A percentile compares a stretch with the other conserved stretches of the same genome.
phyloP scores from a whole-genome alignment of 2,113 vertebrate species.

The Recurvirostra avosetta region DNA sequence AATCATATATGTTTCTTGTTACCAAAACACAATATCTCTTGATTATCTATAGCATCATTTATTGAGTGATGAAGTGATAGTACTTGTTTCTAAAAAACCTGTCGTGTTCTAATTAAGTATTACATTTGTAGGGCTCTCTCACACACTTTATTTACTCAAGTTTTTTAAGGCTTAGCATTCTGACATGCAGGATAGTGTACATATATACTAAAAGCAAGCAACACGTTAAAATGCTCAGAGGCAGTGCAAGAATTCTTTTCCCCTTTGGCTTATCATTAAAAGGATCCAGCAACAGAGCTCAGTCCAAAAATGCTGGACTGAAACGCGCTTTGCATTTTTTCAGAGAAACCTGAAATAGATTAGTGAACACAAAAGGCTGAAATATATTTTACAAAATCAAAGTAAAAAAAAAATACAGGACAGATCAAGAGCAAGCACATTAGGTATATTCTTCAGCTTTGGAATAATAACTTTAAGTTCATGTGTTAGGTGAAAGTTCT shows the following conservation, averaged over 20 bases:
- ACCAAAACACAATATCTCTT: conserved; percentile 26
- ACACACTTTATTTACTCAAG: conserved; percentile 24
- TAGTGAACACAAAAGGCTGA: background rate
- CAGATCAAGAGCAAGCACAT: background rate
- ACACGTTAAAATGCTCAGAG: background rate
- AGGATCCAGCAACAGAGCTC: background rate
- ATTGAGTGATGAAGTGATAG: background rate
- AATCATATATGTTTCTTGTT: background rate
- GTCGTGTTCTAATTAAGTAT: conserved; percentile 31
- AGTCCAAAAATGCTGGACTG: background rate
- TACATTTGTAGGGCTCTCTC: background rate
- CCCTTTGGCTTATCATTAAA: background rate
- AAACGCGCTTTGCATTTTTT: background rate
- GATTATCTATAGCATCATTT: conserved; percentile 26
- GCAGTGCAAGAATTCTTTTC: background rate
- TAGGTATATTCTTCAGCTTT: background rate
- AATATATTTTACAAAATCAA: background rate
- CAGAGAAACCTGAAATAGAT: background rate
- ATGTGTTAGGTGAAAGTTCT: conserved; percentile 35
- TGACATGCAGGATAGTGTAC: background rate
- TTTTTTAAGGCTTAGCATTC: background rate
- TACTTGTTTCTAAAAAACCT: conserved; percentile 22
- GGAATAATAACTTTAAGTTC: background rate
- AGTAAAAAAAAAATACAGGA: background rate
- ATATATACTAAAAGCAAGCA: background rate